Conservation (phyloP, 2,888 invertebrate species). For the Megaustenia siamemsis region DNA sequence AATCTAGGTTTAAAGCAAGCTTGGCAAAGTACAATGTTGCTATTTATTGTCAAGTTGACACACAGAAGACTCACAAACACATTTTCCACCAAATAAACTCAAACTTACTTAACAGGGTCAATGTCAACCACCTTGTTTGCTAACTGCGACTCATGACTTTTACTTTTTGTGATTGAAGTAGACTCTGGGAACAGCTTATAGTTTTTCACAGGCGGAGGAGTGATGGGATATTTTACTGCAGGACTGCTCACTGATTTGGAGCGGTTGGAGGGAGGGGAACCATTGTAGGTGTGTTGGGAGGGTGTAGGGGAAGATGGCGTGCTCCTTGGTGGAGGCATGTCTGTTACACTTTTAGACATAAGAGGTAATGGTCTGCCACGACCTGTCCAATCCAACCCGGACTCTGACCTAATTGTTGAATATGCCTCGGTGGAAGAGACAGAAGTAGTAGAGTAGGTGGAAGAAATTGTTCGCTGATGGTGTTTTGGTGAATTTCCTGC, state of each 20-base stretch:
- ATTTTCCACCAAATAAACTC: too few relatives aligned
- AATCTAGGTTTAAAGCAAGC: too few relatives aligned
- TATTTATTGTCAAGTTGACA: too few relatives aligned
- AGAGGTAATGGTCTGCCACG: conserved; percentile 71
- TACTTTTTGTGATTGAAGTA: conserved; percentile 88
- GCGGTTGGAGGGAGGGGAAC: conserved; percentile 82
- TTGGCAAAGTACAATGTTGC: too few relatives aligned
- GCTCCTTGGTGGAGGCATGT: conserved; percentile 77
- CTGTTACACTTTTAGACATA: conserved; percentile 76
- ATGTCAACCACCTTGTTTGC: conserved; percentile 84
- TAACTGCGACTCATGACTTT: conserved; percentile 94
- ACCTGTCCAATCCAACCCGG: conserved; percentile 15
- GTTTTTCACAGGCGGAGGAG: conserved; percentile 90
- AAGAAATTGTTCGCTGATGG: conserved; percentile 73
- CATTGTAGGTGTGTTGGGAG: conserved; percentile 72
- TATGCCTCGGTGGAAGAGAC: conserved; percentile 43
- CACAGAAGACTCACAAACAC: too few relatives aligned
- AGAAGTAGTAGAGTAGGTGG: conserved; percentile 65
- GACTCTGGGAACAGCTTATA: conserved; percentile 83
- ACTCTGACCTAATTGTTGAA: conserved; percentile 11
- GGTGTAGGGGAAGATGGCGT: conserved; percentile 77
- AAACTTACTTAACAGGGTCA: conserved; percentile 73
- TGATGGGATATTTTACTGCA: conserved; percentile 86
- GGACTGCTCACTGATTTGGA: conserved; percentile 75
- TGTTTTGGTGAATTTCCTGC: conserved; percentile 67